Evolutionary conservation across 2,113 vertebrate genomes (phyloP).

Genomic region (Periophthalmus modestus): DNA sequence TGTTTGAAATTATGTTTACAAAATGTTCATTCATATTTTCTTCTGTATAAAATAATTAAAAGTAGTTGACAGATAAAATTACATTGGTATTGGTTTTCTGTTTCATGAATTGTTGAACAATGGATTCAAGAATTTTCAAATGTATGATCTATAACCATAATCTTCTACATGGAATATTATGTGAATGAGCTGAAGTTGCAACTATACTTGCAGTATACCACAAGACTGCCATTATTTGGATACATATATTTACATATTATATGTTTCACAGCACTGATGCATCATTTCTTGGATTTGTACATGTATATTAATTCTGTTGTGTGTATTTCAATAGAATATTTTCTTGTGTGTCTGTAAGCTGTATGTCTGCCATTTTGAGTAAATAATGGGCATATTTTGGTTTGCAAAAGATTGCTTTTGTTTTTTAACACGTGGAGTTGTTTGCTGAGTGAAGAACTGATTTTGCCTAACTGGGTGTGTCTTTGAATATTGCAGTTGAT

Average conservation of each 20-base stretch:
- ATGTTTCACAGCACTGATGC: neutral
- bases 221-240: neutral
- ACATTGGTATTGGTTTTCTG: neutral
- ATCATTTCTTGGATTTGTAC: neutral
- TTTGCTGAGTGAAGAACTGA: conserved; percentile 2
- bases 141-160: neutral
- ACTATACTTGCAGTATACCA: neutral
- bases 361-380: conserved; percentile 18
- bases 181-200: neutral
- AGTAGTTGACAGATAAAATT: neutral
- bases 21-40: neutral
- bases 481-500: neutral
- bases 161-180: neutral
- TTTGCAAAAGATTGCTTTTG: neutral
- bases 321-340: neutral
- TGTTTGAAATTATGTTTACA: neutral
- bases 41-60: neutral
- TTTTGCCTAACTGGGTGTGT: conserved; percentile 13
- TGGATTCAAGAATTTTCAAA: neutral
- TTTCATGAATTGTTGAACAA: neutral
- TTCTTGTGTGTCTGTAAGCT: neutral
- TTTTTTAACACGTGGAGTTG: neutral
- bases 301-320: neutral
- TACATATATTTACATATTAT: neutral
- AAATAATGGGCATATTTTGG: conserved; percentile 19